These are phyloP conservation scores for Geococcyx californianus DNA, from an alignment of 2,113 vertebrate species.

Conservation along the genomic window DNA sequence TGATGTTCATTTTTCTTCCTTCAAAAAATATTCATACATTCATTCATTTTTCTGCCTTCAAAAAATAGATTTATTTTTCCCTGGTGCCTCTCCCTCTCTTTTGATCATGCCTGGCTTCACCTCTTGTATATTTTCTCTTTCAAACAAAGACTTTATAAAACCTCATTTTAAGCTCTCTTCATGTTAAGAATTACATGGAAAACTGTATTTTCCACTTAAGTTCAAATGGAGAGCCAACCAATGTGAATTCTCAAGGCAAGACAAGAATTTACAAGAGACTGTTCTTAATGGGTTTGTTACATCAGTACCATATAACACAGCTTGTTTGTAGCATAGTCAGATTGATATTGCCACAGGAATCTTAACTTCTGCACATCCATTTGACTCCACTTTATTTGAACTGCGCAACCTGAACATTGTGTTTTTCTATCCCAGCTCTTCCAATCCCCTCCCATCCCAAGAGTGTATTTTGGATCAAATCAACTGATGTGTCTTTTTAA, in stretches of 20 bases:
- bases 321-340: neutral
- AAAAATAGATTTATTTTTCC: neutral
- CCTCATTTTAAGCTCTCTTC: neutral
- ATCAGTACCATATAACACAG: neutral
- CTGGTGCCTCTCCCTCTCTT: neutral
- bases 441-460: slow-evolving; percentile 49
- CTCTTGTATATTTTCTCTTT: neutral
- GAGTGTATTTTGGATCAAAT: slow-evolving; percentile 40
- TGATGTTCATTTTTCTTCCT: neutral
- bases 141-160: neutral
- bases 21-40: neutral
- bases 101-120: neutral
- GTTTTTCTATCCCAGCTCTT: slow-evolving; percentile 45
- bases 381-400: slow-evolving; percentile 18
- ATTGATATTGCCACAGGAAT: neutral
- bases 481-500: neutral
- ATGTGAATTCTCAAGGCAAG: neutral
- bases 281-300: neutral
- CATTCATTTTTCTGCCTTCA: neutral
- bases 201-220: neutral
- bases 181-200: neutral
- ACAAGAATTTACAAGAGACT: neutral
- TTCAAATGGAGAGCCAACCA: neutral
- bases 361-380: neutral
- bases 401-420: slow-evolving; percentile 54